Percentiles rank a stretch among this genome's conserved stretches.
phyloP scores from a whole-genome alignment of 1,140 invertebrate species.

The Pissodes strobi region DNA sequence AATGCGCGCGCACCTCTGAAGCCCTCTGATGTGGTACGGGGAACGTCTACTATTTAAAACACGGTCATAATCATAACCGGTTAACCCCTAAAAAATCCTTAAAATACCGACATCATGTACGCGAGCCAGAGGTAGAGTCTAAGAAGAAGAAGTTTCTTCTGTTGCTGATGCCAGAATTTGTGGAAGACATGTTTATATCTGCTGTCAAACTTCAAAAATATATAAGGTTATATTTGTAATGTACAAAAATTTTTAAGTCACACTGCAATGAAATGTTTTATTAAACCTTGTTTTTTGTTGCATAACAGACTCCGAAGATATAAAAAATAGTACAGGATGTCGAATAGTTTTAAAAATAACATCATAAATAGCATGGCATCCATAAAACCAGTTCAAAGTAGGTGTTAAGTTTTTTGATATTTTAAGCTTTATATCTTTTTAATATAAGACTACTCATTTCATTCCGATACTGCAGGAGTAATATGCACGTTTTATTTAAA shows the following conservation, averaged over 20 bases:
- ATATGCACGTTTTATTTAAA: not conserved
- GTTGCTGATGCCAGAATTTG: no score
- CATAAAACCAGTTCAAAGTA: constrained; percentile 21
- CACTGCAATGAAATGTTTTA: constrained; percentile 31
- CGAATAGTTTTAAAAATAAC: constrained; percentile 23
- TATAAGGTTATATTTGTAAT: constrained; percentile 29
- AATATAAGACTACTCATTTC: not conserved
- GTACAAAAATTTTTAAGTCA: constrained; percentile 21
- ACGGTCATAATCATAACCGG: no score
- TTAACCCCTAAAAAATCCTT: no score
- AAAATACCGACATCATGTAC: no score
- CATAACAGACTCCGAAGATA: constrained; percentile 15
- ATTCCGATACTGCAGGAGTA: not conserved
- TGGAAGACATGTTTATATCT: constrained; percentile 17
- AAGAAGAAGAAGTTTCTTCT: no score
- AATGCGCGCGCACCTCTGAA: no score
- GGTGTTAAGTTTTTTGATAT: not conserved
- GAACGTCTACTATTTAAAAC: no score
- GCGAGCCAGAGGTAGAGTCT: no score
- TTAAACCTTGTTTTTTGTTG: constrained; percentile 26
- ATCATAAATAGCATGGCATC: constrained; percentile 9
- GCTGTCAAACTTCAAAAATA: constrained; percentile 29
- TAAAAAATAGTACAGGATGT: constrained; percentile 8
- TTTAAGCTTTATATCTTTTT: no score
- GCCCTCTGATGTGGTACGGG: no score